These are phyloP conservation scores for Drosophila lini DNA, from an alignment of 1,140 invertebrate species.

Conservation along the genomic window DNA sequence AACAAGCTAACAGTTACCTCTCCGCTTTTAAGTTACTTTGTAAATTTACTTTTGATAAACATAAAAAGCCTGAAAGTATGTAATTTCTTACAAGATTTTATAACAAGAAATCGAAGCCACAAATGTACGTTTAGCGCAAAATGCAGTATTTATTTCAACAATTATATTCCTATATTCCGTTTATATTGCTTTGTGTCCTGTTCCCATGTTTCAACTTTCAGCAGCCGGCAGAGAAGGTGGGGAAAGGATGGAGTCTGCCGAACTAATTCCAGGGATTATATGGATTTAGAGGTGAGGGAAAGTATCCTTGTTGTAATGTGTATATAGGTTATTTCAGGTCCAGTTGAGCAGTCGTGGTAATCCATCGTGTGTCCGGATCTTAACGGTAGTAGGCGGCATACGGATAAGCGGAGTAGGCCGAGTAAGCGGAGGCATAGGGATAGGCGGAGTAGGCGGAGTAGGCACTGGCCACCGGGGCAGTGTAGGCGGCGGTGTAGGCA, in stretches of 20 bases:
- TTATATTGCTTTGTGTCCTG: conserved; percentile 23
- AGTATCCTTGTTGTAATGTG: conserved; percentile 12
- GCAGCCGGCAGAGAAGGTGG: conserved; percentile 12
- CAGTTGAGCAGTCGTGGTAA: conserved; percentile 5
- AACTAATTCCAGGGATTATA: conserved; percentile 46
- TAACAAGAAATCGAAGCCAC: background rate
- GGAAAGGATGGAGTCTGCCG: background rate
- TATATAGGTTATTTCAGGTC: conserved; percentile 5
- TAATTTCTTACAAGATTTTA: background rate
- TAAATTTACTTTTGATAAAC: background rate
- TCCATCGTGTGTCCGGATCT: conserved; percentile 3
- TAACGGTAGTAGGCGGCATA: conserved; percentile 77
- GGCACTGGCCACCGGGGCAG: conserved; percentile 66
- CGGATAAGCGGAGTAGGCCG: conserved; percentile 65
- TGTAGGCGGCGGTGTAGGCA: conserved; percentile 74
- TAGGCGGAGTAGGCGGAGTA: conserved; percentile 67
- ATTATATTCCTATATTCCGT: conserved; percentile 29
- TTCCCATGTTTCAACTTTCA: conserved; percentile 30
- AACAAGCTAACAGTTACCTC: too few relatives aligned
- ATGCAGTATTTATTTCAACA: conserved; percentile 70
- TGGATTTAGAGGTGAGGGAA: background rate
- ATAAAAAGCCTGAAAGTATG: conserved; percentile 31
- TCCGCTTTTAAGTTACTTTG: background rate
- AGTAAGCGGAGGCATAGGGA: conserved; percentile 60
- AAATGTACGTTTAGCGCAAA: conserved; percentile 64